Evolutionary conservation across 1,140 invertebrate genomes (phyloP).

Genomic region (Atta texana): DNA sequence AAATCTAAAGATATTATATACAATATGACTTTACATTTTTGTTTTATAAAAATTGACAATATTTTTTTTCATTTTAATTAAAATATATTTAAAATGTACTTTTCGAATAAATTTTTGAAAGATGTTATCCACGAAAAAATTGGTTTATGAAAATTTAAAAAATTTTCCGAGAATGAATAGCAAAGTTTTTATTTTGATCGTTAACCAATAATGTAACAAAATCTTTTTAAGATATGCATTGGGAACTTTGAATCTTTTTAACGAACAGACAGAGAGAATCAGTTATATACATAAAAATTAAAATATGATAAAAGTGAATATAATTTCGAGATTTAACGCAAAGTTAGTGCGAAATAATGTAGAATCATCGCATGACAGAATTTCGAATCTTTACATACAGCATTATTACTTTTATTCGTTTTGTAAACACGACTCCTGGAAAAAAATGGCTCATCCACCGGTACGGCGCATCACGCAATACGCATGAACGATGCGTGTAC

Average conservation of each 20-base stretch:
- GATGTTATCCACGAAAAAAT: no score
- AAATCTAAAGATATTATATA: no score
- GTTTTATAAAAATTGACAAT: not conserved
- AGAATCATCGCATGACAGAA: not conserved
- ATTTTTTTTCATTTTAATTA: not conserved
- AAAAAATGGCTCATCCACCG: slow-evolving; percentile 25
- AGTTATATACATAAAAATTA: not conserved
- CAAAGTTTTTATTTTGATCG: not conserved
- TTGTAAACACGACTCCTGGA: slow-evolving; percentile 11
- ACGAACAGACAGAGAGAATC: not conserved
- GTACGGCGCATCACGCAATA: slow-evolving; percentile 41
- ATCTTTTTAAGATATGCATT: not conserved
- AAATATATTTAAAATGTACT: not conserved
- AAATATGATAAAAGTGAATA: not conserved
- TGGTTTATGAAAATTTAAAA: no score
- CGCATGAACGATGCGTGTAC: slow-evolving; percentile 67
- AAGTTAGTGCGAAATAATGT: not conserved
- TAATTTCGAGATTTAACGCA: slow-evolving; percentile 6
- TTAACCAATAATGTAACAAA: not conserved
- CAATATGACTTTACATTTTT: not conserved
- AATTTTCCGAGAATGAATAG: no score
- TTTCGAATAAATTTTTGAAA: no score
- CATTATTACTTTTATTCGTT: slow-evolving; percentile 21
- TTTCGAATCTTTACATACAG: slow-evolving; percentile 2
- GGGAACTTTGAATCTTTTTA: not conserved